Evolutionary conservation across 2,797 vertebrate species (phyloP), one percentile per base, ranked within the genome.

Genomic region (Poecile montanus): DNA sequence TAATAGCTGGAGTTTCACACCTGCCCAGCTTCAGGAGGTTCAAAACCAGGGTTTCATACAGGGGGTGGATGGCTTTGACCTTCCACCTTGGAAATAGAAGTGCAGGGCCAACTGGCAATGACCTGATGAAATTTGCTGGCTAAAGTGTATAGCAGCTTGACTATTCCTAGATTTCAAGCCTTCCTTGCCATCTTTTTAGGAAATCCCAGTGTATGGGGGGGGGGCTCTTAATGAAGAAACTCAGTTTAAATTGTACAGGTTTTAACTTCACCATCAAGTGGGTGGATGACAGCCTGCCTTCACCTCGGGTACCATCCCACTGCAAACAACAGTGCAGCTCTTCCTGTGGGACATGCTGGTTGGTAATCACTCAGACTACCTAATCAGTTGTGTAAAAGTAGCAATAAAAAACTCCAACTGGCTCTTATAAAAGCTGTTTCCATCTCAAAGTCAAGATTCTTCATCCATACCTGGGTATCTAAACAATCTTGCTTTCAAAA

Each of bases 401-500:
- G 21, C 16, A 54, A 68, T 44, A 51, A 86, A 88, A 74, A n/a
- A 2, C 10, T 73, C 73, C 73, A 72, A 1, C 27, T 90, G 71
- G 15, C 57, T 93, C 60, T 81, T 75, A 21, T 10, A 48, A 78
- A 94, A 88, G 40, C 26, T 68, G 25, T 86, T 93, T 81, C 29
- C 8, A 34, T 51, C 66, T 72, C 58, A 45, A 92, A 93, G 66
- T 88, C 32, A 70, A 45, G 58, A 29, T 84, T 78, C 68, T 88
- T 77, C 54, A 54, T 76, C 91, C 44, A 11, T 88, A 30, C 17
- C 50, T 42, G 23, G n/a, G 18, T 91, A 73, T 62, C 78, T 91
- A 89, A 93, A 93, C 50, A 91, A 62, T 67, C 72, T 91, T 61
- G 48, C 80, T 75, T 93, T 95, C 61, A 57, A 80, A 82, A 85